Conservation (phyloP, 2,888 invertebrate genomes). For the Eupelmus urozonus region DNA sequence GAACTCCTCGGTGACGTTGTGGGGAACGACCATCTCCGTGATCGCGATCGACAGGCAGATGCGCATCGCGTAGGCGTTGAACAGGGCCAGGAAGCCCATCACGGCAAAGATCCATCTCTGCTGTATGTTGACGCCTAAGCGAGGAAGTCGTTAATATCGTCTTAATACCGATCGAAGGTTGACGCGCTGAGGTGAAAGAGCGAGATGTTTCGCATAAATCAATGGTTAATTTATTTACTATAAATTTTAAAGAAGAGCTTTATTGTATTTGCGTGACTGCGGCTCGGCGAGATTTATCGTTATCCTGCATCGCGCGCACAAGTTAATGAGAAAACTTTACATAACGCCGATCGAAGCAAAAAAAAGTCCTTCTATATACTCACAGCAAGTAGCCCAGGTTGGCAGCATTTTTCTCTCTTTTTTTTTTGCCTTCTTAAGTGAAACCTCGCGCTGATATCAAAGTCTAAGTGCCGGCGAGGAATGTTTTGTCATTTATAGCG, state of each 20-base stretch:
- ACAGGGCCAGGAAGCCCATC: conserved; percentile 85
- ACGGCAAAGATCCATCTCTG: conserved; percentile 76
- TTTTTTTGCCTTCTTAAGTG: too few species aligned
- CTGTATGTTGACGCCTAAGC: conserved; percentile 61
- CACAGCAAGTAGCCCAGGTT: conserved; percentile 48
- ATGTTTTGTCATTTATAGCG: conserved; percentile 27
- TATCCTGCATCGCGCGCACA: background rate
- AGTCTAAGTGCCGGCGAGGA: too few species aligned
- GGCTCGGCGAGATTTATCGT: too few species aligned
- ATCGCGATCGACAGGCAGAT: conserved; percentile 85
- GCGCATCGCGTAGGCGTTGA: conserved; percentile 87
- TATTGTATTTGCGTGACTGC: background rate
- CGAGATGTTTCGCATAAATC: background rate
- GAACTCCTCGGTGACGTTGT: conserved; percentile 41
- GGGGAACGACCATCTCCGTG: conserved; percentile 81
- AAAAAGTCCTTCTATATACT: conserved; percentile 39
- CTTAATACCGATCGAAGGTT: too few species aligned
- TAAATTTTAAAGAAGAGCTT: background rate
- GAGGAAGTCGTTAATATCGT: background rate
- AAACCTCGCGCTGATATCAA: too few species aligned
- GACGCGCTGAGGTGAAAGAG: too few species aligned
- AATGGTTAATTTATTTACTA: background rate
- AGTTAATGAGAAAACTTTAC: background rate
- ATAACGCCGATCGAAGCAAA: background rate
- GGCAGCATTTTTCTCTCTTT: conserved; percentile 49